Evolutionary conservation across 2,888 invertebrate species (phyloP).

Genomic region (Buathra laborator): DNA sequence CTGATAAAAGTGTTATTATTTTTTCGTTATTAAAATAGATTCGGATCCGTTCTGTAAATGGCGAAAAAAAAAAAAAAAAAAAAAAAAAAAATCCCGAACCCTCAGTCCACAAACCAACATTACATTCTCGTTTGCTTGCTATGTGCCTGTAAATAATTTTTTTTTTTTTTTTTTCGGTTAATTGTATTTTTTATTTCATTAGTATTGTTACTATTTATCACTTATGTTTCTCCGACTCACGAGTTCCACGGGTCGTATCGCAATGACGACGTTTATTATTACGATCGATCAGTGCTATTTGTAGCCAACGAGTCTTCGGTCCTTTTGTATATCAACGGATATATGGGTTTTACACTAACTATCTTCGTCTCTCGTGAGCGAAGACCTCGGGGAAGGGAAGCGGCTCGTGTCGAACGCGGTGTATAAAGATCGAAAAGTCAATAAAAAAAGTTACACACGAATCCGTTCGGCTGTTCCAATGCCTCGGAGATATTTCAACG

Average conservation of each 20-base stretch:
- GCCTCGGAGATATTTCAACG: slow-evolving; percentile 13
- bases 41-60: slow-evolving; percentile 16
- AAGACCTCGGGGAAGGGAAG: neutral
- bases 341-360: slow-evolving; percentile 28
- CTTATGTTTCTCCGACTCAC: slow-evolving; percentile 17
- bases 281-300: slow-evolving; percentile 62
- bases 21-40: slow-evolving; percentile 24
- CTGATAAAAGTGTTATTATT: slow-evolving; percentile 5
- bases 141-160: slow-evolving; percentile 50
- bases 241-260: slow-evolving; percentile 40
- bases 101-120: slow-evolving; percentile 20
- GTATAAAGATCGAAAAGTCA: slow-evolving; percentile 30
- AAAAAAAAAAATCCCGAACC: neutral
- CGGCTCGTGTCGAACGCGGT: neutral
- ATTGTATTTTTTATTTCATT: slow-evolving; percentile 32
- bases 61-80: neutral
- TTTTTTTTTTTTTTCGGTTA: slow-evolving; percentile 10
- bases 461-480: neutral
- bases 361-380: slow-evolving; percentile 12
- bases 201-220: slow-evolving; percentile 29
- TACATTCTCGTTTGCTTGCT: slow-evolving; percentile 61
- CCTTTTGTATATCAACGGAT: slow-evolving; percentile 12
- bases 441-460: neutral
- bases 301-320: slow-evolving; percentile 30
- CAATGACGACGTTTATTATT: slow-evolving; percentile 5